These are phyloP conservation scores for Phalacrocorax carbo DNA, from an alignment of 2,113 vertebrate species.

Conservation along the genomic window DNA sequence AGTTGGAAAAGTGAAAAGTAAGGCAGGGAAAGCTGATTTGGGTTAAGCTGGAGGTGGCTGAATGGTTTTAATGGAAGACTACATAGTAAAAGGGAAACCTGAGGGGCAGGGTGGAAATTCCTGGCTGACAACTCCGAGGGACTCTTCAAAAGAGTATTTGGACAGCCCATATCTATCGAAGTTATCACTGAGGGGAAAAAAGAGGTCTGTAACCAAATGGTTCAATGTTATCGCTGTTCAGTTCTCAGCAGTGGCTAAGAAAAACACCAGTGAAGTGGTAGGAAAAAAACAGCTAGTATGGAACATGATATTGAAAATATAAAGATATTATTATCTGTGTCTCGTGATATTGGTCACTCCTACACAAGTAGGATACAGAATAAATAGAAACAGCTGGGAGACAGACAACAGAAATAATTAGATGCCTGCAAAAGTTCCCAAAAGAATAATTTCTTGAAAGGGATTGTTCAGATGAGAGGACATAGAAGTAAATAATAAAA, in stretches of 20 bases:
- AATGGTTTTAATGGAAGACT: background rate
- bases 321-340: slow-evolving; percentile 10
- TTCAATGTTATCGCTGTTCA: slow-evolving; percentile 38
- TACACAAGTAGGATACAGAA: background rate
- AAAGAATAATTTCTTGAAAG: slow-evolving; percentile 62
- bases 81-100: background rate
- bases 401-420: slow-evolving; percentile 42
- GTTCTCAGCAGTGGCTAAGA: slow-evolving; percentile 1
- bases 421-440: slow-evolving; percentile 27
- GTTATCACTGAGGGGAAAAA: background rate
- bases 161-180: slow-evolving; percentile 7
- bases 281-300: background rate
- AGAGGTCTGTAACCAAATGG: background rate
- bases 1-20: background rate
- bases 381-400: slow-evolving; percentile 54
- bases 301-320: slow-evolving; percentile 44
- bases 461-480: slow-evolving; percentile 51
- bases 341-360: background rate
- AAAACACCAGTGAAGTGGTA: slow-evolving; percentile 26
- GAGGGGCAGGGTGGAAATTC: slow-evolving; percentile 42
- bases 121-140: slow-evolving; percentile 5
- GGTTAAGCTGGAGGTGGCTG: background rate
- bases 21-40: background rate
- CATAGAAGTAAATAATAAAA: slow-evolving; percentile 51
- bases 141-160: slow-evolving; percentile 49